Base-by-base conservation (phyloP, 2,888 invertebrate genomes). In the Stenolophus ochropezus region DNA sequence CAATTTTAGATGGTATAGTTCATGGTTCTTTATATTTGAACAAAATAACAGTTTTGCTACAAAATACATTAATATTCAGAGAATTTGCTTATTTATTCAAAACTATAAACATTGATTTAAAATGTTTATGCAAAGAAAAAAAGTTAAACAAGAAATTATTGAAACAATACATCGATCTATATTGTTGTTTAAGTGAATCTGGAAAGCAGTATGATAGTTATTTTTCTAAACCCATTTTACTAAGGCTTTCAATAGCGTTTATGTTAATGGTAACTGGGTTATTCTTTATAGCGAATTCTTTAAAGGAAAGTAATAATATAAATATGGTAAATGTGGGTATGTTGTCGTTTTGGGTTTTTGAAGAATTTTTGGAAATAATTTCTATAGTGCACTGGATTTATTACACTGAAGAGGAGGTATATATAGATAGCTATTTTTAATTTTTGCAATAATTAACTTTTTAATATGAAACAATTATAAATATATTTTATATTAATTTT, bases 211-310 rank as follows among this genome's bases (percentile, higher is more conserved):
- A 33, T 33, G 42, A 69, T 42, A 8, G 16, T 16, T 69, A 16
- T 69, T 33, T 69, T 14, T 2, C 42, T 69, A 11, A 33, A 1
- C 14, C 8, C 27, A 42, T 69, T 18, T 14, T 69, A 4, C 69
- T 16, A 69, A 69, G 42, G 3, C 6, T 69, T 58, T 4, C 25
- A 21, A 58, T 58, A 21, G 5, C 58, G 11, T 21, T 58, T 58
- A 58, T 58, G 58, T n/a, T 58, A n/a, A n/a, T n/a, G n/a, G 11
- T 21, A 11, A 23, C 23, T 58, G 58, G 58, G 2, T 11, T 23
- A 21, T 58, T 58, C n/a, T 58, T 58, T 58, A 58, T 58, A 58
- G 21, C 58, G 23, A 58, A 58, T 58, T 4, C 4, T n/a, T n/a
- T 58, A 11, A 58, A 25, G 23, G 58, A 58, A 25, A 23, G 4